Base-by-base conservation (phyloP, 1,140 invertebrate species). In the Trachelipus rathkii region DNA sequence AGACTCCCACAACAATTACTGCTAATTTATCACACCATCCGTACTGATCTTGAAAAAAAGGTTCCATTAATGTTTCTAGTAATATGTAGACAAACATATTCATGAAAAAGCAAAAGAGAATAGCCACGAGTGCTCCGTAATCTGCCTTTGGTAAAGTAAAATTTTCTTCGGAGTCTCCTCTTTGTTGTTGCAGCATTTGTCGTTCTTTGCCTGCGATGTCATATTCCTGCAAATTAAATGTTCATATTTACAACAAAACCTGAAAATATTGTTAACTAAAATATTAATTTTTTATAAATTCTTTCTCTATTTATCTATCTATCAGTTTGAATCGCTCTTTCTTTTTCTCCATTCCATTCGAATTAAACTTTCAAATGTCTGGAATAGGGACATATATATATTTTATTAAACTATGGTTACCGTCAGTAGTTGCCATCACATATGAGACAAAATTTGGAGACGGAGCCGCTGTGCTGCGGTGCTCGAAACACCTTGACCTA, bases 51-150 rank as follows among this genome's bases (percentile, higher is more conserved):
- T 24, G 45, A 44, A 74, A 13, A 53, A 78, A 74, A 11, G 77
- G 77, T 44, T 71, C 77, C n/a, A 67, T 46, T 13, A 78, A 92
- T 90, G 93, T 95, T 88, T 96, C 94, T 82, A 95, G 87, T 72
- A 95, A 87, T 78, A 95, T 92, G 85, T 95, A 95, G 85, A 94
- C 94, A 84, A 95, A 95, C 44, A 93, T 90, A 72, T 95, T 87
- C 74, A 93, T 89, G 85, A 95, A 95, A 85, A 95, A 95, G 0
- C 92, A 89, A 44, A 89, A 86, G 81, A 95, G 91, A 77, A 93
- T 86, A 13, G 91, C 90, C 89, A 13, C 19, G 2, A 60, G 1
- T 4, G 50, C 50, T 19, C 1, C 2, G 50, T 60, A 60, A 19
- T 60, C 50, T 15, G 50, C 8, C 8, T 60, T 60, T 8, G 50